Evolutionary conservation across 2,888 invertebrate species (phyloP), one percentile per base, ranked within the genome.

Genomic region (Dilophus febrilis): DNA sequence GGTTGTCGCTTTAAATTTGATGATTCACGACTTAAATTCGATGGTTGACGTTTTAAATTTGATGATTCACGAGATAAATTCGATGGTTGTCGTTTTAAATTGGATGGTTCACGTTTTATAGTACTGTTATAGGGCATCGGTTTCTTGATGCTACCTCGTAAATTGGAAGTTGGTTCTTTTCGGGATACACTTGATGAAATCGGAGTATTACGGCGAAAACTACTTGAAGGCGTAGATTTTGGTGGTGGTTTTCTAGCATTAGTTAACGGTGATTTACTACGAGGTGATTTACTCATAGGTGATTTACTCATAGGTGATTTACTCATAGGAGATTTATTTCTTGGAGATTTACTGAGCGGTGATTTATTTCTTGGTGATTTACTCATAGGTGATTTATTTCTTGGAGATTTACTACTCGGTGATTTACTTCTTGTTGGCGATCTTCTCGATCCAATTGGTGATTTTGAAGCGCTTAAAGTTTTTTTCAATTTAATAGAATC

Each of bases 41-140:
- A 42, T 43, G 33, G 44, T 48, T 41, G 46, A 48, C 47, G 27
- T 38, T 42, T 45, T 12, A 44, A 40, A 34, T 36, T 44, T 35
- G 40, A 31, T 31, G 41, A 40, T 40, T 43, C 42, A 27, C 44
- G 44, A 32, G 40, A 46, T 8, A 38, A 30, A 31, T 39, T 44
- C 4, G 35, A 48, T 6, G 50, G 46, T 37, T 50, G 43, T 48
- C 35, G 27, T 13, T 41, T 41, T 11, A 38, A 31, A 19, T 53
- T 55, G 0, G 55, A 57, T 1, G 53, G 49, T 40, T 58, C 56
- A 1, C 54, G 48, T 33, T 53, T 54, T 0, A 51, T 40, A n/a
- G 38, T 42, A 3, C 40, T 34, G n/a, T n/a, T n/a, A n/a, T n/a
- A n/a, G n/a, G n/a, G n/a, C n/a, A n/a, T n/a, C n/a, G 7, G 22